Base-by-base conservation (phyloP, 2,113 vertebrate species). In the Perognathus longimembris region DNA sequence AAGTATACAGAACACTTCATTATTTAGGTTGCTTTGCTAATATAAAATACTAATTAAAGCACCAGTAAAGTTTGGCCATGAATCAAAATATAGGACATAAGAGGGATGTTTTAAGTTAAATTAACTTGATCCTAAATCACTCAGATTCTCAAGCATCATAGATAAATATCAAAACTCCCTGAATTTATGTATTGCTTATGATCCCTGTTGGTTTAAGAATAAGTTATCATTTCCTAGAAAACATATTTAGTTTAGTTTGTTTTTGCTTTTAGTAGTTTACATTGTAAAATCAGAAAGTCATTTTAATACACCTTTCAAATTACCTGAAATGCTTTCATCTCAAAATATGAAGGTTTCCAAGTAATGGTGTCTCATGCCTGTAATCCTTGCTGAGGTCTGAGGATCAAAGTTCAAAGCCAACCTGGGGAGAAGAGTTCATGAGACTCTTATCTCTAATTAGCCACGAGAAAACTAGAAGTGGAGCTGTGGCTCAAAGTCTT, bases 241-340 rank as follows among this genome's bases (percentile, higher is more conserved):
- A 90, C 17, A 21, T 15, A 18, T 54, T 54, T 54, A 54, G 50
- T 54, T 54, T 54, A 54, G 50, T 24, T 63, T 70, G 38, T 66
- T 87, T 40, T 71, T n/a, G 26, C n/a, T 91, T 91, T 95, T 95
- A 78, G 94, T 42, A 89, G 77, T 94, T 92, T 96, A 95, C 92
- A n/a, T 38, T 66, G 38, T 40, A 92, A 89, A 73, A 91, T 93
- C 77, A 79, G 54, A 80, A 21, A 95, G 71, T 85, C 11, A 90
- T 70, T 90, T 96, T 71, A 93, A 94, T 15, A 54, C 15, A 54
- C 45, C 45, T 45, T 45, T 6, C 45, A 45, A 45, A 32, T 76
- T 70, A 18, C 59, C 22, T 63, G 14, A 7, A 78, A n/a, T 75
- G 50, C 66, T 93, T 64, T 21, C 63, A 59, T 42, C 30, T 34